phyloP scores from a whole-genome alignment of 2,797 vertebrate genomes.

The Bradypodion ventrale region DNA sequence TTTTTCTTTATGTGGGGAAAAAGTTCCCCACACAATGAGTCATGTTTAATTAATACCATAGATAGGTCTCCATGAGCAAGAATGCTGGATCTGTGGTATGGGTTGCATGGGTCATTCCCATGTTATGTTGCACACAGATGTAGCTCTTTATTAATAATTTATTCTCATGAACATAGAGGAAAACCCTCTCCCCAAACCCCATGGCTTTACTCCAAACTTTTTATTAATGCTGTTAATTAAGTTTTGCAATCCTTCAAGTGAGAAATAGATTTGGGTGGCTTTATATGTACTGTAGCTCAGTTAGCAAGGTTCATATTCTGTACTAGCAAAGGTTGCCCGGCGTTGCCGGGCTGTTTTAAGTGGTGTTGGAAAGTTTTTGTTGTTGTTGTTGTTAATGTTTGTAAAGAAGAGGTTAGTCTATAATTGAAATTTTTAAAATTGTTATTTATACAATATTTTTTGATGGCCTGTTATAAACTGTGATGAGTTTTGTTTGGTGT shows the following conservation, averaged over 20 bases:
- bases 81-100: not conserved
- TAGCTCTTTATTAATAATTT: not conserved
- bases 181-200: not conserved
- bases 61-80: not conserved
- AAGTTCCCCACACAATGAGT: not conserved
- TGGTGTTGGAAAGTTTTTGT: too few relatives aligned
- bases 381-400: too few relatives aligned
- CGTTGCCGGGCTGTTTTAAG: too few relatives aligned
- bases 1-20: not conserved
- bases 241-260: not conserved
- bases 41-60: not conserved
- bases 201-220: not conserved
- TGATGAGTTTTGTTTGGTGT: too few relatives aligned
- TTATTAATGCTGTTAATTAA: not conserved
- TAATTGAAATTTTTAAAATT: too few relatives aligned
- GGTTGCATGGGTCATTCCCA: not conserved
- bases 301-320: slow-evolving; percentile 47
- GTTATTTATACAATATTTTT: too few relatives aligned
- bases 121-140: not conserved
- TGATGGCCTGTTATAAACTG: too few relatives aligned
- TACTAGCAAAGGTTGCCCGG: too few relatives aligned
- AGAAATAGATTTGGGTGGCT: not conserved
- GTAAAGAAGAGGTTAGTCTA: too few relatives aligned
- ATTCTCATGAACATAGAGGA: not conserved
- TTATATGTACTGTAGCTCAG: not conserved